Percentiles rank a stretch among this genome's conserved stretches.
Evolutionary conservation across 2,888 invertebrate genomes (phyloP).

Genomic region (Muschampia staudingeri): DNA sequence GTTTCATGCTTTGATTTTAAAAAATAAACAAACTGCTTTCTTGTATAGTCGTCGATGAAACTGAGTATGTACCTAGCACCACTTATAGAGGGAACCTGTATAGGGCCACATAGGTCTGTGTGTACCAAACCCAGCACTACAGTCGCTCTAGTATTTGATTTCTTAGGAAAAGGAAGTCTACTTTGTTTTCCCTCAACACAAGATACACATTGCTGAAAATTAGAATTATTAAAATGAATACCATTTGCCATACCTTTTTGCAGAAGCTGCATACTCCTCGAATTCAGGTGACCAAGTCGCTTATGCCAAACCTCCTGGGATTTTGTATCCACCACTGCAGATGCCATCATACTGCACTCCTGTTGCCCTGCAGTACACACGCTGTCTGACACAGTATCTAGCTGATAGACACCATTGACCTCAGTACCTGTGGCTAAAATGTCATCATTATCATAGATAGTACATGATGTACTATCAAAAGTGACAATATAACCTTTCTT

Average conservation of each 20-base stretch:
- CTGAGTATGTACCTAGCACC: constrained; percentile 1
- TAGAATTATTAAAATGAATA: neutral
- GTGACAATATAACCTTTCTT: constrained; percentile 1
- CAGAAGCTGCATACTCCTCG: neutral
- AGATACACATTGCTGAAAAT: neutral
- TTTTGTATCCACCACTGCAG: neutral
- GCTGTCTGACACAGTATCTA: neutral
- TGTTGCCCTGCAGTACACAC: neutral
- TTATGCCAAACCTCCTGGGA: constrained; percentile 3
- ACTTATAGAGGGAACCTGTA: neutral
- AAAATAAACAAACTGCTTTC: neutral
- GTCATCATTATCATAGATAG: neutral
- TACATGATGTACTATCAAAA: constrained; percentile 1
- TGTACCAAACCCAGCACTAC: neutral
- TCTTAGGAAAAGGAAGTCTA: neutral
- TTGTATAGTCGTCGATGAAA: neutral
- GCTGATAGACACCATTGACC: neutral
- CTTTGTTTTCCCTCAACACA: constrained; percentile 8
- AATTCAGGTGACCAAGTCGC: neutral
- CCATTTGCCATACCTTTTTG: constrained; percentile 8
- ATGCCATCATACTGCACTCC: neutral
- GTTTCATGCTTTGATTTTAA: neutral
- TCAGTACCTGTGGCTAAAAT: neutral
- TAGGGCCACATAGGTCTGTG: neutral
- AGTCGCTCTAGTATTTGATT: neutral